Base-by-base conservation (phyloP, 2,797 vertebrate species). In the Florisuga fusca region DNA sequence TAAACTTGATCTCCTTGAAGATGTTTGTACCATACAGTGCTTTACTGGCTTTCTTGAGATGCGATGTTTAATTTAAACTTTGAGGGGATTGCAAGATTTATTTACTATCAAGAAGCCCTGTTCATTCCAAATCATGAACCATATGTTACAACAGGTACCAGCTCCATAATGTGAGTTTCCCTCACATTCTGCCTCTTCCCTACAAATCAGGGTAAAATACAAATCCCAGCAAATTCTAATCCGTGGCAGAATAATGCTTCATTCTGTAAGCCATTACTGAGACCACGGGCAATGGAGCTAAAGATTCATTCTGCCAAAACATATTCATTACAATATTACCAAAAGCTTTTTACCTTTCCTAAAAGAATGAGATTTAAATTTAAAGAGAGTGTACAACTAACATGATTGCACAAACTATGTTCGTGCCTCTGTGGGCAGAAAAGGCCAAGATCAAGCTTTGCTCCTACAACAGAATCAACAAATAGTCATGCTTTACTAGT, bases 351-450 rank as follows among this genome's bases (percentile, higher is more conserved):
- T 77, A 84, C 78, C 58, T 59, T 87, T 94, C 66, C 73, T 36
- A 92, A 78, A 31, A 83, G 31, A 74, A 41, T 13, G 25, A 84
- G 67, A 90, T 86, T 77, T 69, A 86, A 81, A 73, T 84, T 78
- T 89, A 63, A 75, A 91, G 89, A 75, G 89, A 85, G 88, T 1
- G 19, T 16, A 69, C 58, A 78, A 84, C 64, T 85, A 85, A 7
- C 23, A 75, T 84, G 71, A 85, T 91, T 92, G 84, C 90, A 92
- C 84, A 96, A 93, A 58, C 46, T 54, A 45, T 1, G 22, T 68
- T 95, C 95, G 55, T 92, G 96, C 64, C 87, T 68, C 92, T 68
- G 51, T 62, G 4, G 19, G 83, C 94, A 93, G 33, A 38, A 90
- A 87, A 84, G 51, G 89, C 79, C 82, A 86, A 75, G 74, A 31